phyloP scores from a whole-genome alignment of 2,888 invertebrate genomes.

The Eristalis arbustorum region DNA sequence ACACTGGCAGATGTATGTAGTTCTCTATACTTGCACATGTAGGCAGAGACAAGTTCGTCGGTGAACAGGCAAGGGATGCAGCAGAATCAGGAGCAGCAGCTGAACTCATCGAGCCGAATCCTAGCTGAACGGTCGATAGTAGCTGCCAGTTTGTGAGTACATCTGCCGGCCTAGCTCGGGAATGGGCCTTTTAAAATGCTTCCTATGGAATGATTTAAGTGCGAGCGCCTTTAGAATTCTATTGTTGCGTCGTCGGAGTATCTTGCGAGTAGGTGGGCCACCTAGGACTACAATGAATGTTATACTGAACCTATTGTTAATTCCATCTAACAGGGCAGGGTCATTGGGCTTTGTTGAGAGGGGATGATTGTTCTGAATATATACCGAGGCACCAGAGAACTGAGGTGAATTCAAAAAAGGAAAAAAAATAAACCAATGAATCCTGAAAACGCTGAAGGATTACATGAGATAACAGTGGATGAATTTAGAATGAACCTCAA shows the following conservation, averaged over 20 bases:
- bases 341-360: conserved; percentile 51
- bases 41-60: neutral
- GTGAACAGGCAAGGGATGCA: neutral
- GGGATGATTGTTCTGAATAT: neutral
- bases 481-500: conserved; percentile 48
- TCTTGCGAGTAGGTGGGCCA: conserved; percentile 51
- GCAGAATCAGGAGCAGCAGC: neutral
- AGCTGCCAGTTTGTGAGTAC: neutral
- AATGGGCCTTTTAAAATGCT: conserved; percentile 52
- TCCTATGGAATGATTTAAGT: conserved; percentile 47
- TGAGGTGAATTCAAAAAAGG: neutral
- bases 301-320: conserved; percentile 56
- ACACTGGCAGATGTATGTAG: neutral
- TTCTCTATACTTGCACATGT: neutral
- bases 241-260: conserved; percentile 52
- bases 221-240: conserved; percentile 36
- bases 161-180: conserved; percentile 5
- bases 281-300: conserved; percentile 48
- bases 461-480: conserved; percentile 57
- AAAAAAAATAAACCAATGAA: conserved; percentile 23
- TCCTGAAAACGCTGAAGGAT: conserved; percentile 56
- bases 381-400: neutral
- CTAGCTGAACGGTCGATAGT: conserved; percentile 13
- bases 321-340: conserved; percentile 35
- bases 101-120: conserved; percentile 7